Evolutionary conservation across 2,888 invertebrate genomes (phyloP), one percentile per base, ranked within the genome.

Genomic region (Liposcelis brunnea): DNA sequence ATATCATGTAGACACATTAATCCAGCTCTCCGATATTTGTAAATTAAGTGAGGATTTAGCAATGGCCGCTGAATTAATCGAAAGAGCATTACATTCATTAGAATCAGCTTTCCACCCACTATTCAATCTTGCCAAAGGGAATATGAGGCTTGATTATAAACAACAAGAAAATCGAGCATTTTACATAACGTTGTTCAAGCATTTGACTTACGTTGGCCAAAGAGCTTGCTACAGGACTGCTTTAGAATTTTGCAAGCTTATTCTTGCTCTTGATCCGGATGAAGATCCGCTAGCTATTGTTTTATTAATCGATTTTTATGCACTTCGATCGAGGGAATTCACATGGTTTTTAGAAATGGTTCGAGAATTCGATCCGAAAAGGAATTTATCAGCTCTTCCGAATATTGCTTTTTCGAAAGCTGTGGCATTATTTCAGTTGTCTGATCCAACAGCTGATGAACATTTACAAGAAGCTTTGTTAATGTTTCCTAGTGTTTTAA

Each of bases 321-420:
- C 89, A 1, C 58, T 90, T 40, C 70, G 82, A 49, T 72, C 78
- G 42, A 71, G 70, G 47, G 80, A 87, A 62, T 80, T 77, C 56
- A 65, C 69, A 14, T 89, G 83, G 78, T 65, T 85, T 11, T 62
- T 56, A 33, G 56, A 63, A 10, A 55, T 75, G 33, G 71, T 64
- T 60, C 64, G 69, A 36, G 69, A 72, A 50, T 77, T 72, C 68
- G 74, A 79, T 53, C 58, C 54, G 4, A 60, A 67, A 42, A 72
- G 77, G 53, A 84, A 84, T 63, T 63, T 86, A 37, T 72, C 75
- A 34, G 81, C 84, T 59, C 64, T 91, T 48, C 90, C 90, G n/a
- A 90, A 89, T 60, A 81, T 86, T 69, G 80, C 82, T 0, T 87
- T 77, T 60, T 85, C 86, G 2, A 66, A 80, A 48, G 80, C 89